A percentile compares a stretch with the other conserved stretches of the same genome.
Conservation (phyloP, 2,113 vertebrate species). For the Pluvianellus socialis region DNA sequence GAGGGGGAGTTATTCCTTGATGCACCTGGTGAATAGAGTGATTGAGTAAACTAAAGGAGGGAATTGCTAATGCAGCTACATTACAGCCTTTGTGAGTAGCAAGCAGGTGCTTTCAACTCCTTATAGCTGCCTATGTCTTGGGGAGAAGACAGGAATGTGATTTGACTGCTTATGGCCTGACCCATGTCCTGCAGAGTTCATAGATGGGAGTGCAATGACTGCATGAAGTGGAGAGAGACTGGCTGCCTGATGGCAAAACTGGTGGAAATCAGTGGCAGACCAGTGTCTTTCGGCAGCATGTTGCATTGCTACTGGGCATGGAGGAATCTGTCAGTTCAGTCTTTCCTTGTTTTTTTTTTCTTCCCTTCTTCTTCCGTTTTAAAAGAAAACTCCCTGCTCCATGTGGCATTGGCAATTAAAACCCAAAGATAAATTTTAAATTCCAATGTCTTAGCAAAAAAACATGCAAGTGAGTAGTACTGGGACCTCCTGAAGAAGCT, state of each 20-base stretch:
- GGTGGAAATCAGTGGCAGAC: not conserved
- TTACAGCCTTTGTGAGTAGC: not conserved
- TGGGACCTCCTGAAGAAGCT: not conserved
- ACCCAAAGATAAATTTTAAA: not conserved
- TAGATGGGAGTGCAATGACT: not conserved
- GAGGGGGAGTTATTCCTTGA: not conserved
- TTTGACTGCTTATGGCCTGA: not conserved
- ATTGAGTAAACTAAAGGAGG: conserved; percentile 14
- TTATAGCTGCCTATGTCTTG: not conserved
- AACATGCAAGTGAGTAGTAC: not conserved
- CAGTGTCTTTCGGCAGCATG: not conserved
- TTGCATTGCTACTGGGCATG: not conserved
- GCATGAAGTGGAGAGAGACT: not conserved
- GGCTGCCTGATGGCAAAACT: not conserved
- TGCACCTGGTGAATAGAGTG: not conserved
- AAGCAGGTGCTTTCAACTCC: not conserved
- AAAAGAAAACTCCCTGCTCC: not conserved
- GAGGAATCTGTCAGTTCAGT: not conserved
- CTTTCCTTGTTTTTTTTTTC: not conserved
- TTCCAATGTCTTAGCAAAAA: not conserved
- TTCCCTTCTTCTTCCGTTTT: not conserved
- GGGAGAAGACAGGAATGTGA: not conserved
- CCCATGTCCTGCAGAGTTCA: not conserved
- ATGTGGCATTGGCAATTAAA: not conserved
- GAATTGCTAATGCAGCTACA: not conserved